Evolutionary conservation across 1,140 invertebrate species (phyloP).

Genomic region (Tenebrio molitor): DNA sequence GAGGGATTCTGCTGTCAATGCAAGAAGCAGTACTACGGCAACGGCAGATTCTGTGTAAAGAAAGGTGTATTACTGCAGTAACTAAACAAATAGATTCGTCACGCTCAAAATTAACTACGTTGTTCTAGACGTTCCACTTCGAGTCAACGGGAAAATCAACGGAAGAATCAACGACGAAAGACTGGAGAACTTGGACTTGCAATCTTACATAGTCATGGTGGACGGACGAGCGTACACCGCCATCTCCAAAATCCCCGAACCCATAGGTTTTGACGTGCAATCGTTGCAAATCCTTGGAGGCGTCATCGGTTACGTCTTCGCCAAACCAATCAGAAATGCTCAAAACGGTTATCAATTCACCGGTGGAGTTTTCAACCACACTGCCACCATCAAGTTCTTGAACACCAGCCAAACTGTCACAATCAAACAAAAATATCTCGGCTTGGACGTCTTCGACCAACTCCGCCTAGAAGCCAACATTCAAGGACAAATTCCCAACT

Average conservation of each 20-base stretch:
- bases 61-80: slow-evolving; percentile 70
- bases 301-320: slow-evolving; percentile 93
- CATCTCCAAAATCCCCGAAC: slow-evolving; percentile 81
- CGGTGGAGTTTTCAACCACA: slow-evolving; percentile 89
- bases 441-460: slow-evolving; percentile 93
- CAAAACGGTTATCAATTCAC: slow-evolving; percentile 89
- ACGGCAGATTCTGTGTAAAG: slow-evolving; percentile 90
- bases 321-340: slow-evolving; percentile 79
- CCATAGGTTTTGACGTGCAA: slow-evolving; percentile 84
- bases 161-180: slow-evolving; percentile 84
- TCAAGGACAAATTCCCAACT: slow-evolving; percentile 81
- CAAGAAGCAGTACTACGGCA: slow-evolving; percentile 85
- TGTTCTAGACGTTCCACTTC: slow-evolving; percentile 78
- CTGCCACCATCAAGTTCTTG: slow-evolving; percentile 80
- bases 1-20: slow-evolving; percentile 93
- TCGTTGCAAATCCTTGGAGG: slow-evolving; percentile 83
- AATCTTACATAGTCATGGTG: slow-evolving; percentile 90
- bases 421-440: slow-evolving; percentile 84
- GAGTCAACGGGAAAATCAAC: slow-evolving; percentile 88
- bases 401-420: slow-evolving; percentile 78
- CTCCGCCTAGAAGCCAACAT: slow-evolving; percentile 83
- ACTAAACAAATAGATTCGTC: slow-evolving; percentile 52
- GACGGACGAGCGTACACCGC: slow-evolving; percentile 94
- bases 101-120: not conserved
- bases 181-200: slow-evolving; percentile 85